A percentile compares a stretch with the other conserved stretches of the same genome.
Evolutionary conservation across 2,888 invertebrate genomes (phyloP).

Genomic region (Mechanitis messenoides): DNA sequence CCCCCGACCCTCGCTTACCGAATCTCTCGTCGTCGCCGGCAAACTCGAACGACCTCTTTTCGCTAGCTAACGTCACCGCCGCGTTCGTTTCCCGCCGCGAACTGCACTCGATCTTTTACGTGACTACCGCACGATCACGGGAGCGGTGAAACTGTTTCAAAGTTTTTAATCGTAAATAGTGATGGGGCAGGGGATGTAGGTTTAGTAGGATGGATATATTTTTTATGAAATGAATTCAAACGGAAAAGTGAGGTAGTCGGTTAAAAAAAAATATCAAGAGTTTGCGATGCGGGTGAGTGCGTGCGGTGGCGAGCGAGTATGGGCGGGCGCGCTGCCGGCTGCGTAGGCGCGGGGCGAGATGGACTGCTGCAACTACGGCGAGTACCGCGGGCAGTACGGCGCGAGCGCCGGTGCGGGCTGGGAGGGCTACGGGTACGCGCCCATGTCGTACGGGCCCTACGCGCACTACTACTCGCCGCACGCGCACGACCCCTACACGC

Average conservation of each 20-base stretch:
- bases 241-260: constrained; percentile 14
- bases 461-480: constrained; percentile 46
- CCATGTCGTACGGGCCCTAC: constrained; percentile 42
- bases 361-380: constrained; percentile 75
- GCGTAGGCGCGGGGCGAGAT: constrained; percentile 55
- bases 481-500: constrained; percentile 64
- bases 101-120: constrained; percentile 57
- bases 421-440: constrained; percentile 59
- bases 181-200: constrained; percentile 12
- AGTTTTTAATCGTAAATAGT: constrained; percentile 10
- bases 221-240: constrained; percentile 25
- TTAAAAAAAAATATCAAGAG: constrained; percentile 20
- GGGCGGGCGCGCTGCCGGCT: constrained; percentile 52
- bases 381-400: constrained; percentile 62
- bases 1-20: constrained; percentile 38
- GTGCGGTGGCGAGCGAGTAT: constrained; percentile 48
- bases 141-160: constrained; percentile 9
- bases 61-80: constrained; percentile 71
- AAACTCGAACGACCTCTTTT: constrained; percentile 75
- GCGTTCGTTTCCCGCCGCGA: constrained; percentile 67
- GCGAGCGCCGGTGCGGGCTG: constrained; percentile 49
- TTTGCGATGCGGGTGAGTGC: constrained; percentile 48
- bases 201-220: constrained; percentile 8
- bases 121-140: constrained; percentile 17
- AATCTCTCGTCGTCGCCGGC: constrained; percentile 65